These are phyloP conservation scores for Tachystola acroxantha DNA, from an alignment of 2,888 invertebrate genomes.

Conservation along the genomic window DNA sequence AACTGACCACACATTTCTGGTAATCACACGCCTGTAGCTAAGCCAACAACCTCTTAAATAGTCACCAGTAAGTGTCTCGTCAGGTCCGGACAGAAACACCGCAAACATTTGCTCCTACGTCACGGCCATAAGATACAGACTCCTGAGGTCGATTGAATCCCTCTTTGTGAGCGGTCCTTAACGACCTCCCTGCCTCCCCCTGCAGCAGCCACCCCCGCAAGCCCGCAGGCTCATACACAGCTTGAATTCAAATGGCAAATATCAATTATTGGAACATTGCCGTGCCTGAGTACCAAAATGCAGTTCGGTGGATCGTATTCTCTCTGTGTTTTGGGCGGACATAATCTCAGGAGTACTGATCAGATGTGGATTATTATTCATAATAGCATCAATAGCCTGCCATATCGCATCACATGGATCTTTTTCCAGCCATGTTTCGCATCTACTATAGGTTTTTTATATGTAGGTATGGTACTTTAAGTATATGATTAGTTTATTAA, in stretches of 20 bases:
- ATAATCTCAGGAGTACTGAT: too few relatives aligned
- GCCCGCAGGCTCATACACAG: conserved; percentile 31
- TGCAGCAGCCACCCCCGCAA: conserved; percentile 12
- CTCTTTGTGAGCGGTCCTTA: conserved; percentile 42
- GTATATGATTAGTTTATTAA: too few relatives aligned
- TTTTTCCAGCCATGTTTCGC: too few relatives aligned
- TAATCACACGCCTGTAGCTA: too few relatives aligned
- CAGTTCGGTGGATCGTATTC: too few relatives aligned
- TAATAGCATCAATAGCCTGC: too few relatives aligned
- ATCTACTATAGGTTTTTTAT: too few relatives aligned
- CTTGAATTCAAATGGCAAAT: conserved; percentile 59
- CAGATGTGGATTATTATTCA: too few relatives aligned
- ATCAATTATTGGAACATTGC: conserved; percentile 43
- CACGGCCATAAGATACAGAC: conserved; percentile 47
- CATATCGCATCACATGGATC: too few relatives aligned
- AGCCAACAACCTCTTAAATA: conserved; percentile 13
- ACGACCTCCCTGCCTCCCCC: conserved; percentile 22
- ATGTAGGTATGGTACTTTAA: too few relatives aligned
- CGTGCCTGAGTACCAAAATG: conserved; percentile 14
- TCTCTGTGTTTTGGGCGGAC: too few relatives aligned
- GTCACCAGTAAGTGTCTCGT: conserved; percentile 24
- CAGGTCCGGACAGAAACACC: conserved; percentile 11
- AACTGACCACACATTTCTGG: too few relatives aligned
- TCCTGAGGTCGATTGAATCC: conserved; percentile 41
- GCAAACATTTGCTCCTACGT: conserved; percentile 42